Evolutionary conservation across 2,797 vertebrate species (phyloP).

Genomic region (Pangasius mekongensis): DNA sequence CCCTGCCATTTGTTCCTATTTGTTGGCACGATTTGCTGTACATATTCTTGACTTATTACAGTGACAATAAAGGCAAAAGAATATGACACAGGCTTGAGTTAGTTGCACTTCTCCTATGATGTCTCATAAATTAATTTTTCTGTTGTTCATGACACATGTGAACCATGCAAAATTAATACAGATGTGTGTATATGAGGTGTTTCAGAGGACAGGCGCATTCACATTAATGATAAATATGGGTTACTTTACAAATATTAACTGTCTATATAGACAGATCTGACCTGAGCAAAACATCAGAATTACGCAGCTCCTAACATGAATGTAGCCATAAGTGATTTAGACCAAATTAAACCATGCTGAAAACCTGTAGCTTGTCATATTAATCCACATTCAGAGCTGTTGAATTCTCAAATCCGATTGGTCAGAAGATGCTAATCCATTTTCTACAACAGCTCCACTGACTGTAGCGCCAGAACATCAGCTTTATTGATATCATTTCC

Average conservation of each 20-base stretch:
- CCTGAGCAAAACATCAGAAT: neutral
- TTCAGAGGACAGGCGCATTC: too few relatives aligned
- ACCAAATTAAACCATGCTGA: neutral
- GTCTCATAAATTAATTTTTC: neutral
- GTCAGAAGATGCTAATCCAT: neutral
- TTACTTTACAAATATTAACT: neutral
- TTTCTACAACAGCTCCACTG: neutral
- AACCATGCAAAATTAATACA: too few relatives aligned
- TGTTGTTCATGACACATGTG: too few relatives aligned
- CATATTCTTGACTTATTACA: too few relatives aligned
- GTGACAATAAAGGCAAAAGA: neutral
- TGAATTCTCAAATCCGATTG: neutral
- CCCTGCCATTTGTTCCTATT: too few relatives aligned
- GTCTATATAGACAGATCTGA: neutral
- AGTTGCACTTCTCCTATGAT: too few relatives aligned
- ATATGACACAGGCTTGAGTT: neutral
- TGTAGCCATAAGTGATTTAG: neutral
- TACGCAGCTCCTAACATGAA: neutral
- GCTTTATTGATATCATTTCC: neutral
- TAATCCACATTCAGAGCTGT: neutral
- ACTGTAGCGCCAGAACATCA: neutral
- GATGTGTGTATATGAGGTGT: too few relatives aligned
- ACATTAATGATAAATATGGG: too few relatives aligned
- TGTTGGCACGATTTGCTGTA: too few relatives aligned
- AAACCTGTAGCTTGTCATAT: neutral